Conservation (phyloP, 1,140 invertebrate genomes). For the Hyphantria cunea region DNA sequence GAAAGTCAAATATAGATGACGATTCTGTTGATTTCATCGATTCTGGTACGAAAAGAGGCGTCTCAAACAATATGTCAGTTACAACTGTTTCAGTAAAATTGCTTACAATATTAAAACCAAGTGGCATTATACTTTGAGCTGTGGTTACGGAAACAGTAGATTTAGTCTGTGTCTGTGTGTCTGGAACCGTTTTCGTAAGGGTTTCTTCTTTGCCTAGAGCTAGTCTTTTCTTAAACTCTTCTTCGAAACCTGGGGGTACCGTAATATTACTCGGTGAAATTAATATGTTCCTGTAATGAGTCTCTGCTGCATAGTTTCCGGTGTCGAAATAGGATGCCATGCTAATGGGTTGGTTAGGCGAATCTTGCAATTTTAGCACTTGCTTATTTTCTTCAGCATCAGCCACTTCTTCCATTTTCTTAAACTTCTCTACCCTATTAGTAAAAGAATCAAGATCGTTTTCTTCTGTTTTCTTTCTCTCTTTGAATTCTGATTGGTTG, state of each 20-base stretch:
- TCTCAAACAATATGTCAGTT: neutral
- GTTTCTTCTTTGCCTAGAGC: slow-evolving; percentile 18
- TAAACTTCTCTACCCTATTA: slow-evolving; percentile 64
- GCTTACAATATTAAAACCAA: slow-evolving; percentile 26
- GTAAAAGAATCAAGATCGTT: slow-evolving; percentile 61
- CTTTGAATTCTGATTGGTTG: slow-evolving; percentile 61
- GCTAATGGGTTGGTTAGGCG: slow-evolving; percentile 40
- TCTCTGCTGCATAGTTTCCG: slow-evolving; percentile 71
- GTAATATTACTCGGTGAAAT: slow-evolving; percentile 32
- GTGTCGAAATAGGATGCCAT: slow-evolving; percentile 76
- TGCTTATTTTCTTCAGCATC: neutral
- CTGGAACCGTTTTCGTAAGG: slow-evolving; percentile 39
- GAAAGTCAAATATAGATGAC: neutral
- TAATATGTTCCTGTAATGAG: slow-evolving; percentile 58
- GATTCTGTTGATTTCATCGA: neutral
- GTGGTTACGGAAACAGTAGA: slow-evolving; percentile 13
- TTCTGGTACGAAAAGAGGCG: neutral
- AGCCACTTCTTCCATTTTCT: slow-evolving; percentile 53
- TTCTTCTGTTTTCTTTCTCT: slow-evolving; percentile 51
- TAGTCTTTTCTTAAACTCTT: slow-evolving; percentile 46
- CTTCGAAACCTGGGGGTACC: slow-evolving; percentile 69
- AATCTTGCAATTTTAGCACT: slow-evolving; percentile 34
- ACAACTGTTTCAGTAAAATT: slow-evolving; percentile 18
- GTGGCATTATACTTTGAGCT: neutral
- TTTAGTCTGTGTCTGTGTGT: slow-evolving; percentile 49